Percentiles rank a stretch among this genome's conserved stretches.
These are phyloP conservation scores for Nothura maculosa DNA, from an alignment of 2,797 vertebrate genomes.

Conservation along the genomic window DNA sequence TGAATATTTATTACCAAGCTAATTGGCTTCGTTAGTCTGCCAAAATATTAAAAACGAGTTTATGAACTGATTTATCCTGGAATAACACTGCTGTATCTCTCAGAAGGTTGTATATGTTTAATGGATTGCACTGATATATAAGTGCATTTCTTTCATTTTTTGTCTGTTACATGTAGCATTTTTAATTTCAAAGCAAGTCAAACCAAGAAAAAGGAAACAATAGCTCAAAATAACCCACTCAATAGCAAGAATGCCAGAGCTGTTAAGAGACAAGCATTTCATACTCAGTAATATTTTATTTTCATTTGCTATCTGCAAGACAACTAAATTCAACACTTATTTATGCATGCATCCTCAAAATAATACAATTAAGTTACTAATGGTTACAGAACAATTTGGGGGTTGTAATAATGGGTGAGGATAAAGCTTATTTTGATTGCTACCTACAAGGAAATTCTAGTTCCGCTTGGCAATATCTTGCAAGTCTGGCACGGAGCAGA, in stretches of 20 bases:
- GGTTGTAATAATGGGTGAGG: slow-evolving; percentile 60
- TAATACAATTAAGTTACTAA: slow-evolving; percentile 68
- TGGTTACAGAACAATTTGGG: slow-evolving; percentile 61
- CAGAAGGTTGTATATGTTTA: slow-evolving; percentile 52
- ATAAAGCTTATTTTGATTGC: slow-evolving; percentile 63
- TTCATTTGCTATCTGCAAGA: neutral
- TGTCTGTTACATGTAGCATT: neutral
- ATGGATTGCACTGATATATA: slow-evolving; percentile 19
- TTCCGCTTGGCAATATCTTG: slow-evolving; percentile 26
- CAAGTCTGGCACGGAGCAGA: slow-evolving; percentile 5
- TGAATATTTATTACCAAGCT: slow-evolving; percentile 80
- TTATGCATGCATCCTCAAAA: slow-evolving; percentile 65
- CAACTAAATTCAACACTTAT: slow-evolving; percentile 41
- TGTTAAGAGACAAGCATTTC: neutral
- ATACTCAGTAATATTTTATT: slow-evolving; percentile 44
- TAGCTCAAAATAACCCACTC: neutral
- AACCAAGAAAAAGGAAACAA: neutral
- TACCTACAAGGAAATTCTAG: slow-evolving; percentile 58
- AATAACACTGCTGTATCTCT: slow-evolving; percentile 27
- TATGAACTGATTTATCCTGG: slow-evolving; percentile 74
- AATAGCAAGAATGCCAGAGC: neutral
- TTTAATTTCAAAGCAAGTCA: neutral
- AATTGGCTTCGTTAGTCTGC: slow-evolving; percentile 82
- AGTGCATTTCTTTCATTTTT: slow-evolving; percentile 15
- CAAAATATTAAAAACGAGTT: slow-evolving; percentile 78